Conservation (phyloP, 2,113 vertebrate species). For the Cebidichthys violaceus region DNA sequence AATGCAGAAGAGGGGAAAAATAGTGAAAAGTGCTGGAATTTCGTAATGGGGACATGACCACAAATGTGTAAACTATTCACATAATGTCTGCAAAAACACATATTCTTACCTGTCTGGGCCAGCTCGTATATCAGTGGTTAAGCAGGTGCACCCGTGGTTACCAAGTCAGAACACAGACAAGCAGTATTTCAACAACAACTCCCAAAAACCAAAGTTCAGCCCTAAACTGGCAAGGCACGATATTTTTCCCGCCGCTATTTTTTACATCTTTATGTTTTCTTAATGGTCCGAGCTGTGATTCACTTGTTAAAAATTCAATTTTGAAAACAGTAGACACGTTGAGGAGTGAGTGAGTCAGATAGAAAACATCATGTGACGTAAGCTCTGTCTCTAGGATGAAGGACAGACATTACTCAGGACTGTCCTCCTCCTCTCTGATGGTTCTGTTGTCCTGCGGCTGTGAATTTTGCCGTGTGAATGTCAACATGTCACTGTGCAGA, state of each 20-base stretch:
- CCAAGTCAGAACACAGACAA: slow-evolving; percentile 15
- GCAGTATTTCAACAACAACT: slow-evolving; percentile 28
- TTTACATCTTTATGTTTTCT: slow-evolving; percentile 30
- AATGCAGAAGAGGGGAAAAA: neutral
- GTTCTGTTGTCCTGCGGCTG: slow-evolving; percentile 27
- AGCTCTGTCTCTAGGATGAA: slow-evolving; percentile 32
- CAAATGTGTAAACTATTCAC: slow-evolving; percentile 42
- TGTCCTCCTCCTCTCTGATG: slow-evolving; percentile 39
- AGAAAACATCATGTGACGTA: slow-evolving; percentile 61
- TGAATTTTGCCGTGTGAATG: slow-evolving; percentile 57
- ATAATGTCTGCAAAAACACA: slow-evolving; percentile 63
- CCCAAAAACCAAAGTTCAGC: neutral
- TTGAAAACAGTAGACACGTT: slow-evolving; percentile 36
- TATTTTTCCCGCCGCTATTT: slow-evolving; percentile 51
- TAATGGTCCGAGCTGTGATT: slow-evolving; percentile 35
- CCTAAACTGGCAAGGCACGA: neutral
- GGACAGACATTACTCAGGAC: slow-evolving; percentile 72
- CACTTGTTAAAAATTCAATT: slow-evolving; percentile 17
- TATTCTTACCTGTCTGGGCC: slow-evolving; percentile 30
- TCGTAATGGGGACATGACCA: slow-evolving; percentile 33
- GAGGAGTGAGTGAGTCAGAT: slow-evolving; percentile 67
- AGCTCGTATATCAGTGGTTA: slow-evolving; percentile 35
- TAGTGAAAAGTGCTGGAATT: slow-evolving; percentile 19
- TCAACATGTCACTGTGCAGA: slow-evolving; percentile 28
- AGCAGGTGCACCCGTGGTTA: slow-evolving; percentile 58